Base-by-base conservation (phyloP, 1,140 invertebrate species). In the Chymomyza costata region DNA sequence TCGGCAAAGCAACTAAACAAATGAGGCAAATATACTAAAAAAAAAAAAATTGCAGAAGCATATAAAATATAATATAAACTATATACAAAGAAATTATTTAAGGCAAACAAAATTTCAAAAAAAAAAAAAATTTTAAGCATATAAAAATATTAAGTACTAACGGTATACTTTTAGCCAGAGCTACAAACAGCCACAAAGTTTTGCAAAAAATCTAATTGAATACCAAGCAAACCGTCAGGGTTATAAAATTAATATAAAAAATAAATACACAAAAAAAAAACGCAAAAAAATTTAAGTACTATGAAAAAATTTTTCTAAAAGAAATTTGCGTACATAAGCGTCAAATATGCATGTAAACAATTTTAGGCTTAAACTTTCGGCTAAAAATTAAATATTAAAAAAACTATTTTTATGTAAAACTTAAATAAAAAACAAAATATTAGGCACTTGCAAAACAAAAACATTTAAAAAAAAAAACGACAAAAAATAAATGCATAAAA, bases 31-130 rank as follows among this genome's bases (percentile, higher is more conserved):
- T 46, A 50, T 15, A 49, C 60, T 51, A 32, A 46, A 41, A 40
- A 44, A 56, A 51, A 47, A 2, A 60, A 57, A 18, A 35, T 59
- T 60, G 13, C n/a, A n/a, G n/a, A n/a, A 73, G 38, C 55, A 67
- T 51, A 16, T 64, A 73, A 64, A 71, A 52, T 67, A 61, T 14
- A 11, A n/a, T n/a, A n/a, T n/a, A n/a, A n/a, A 38, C 13, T 11
- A 65, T 68, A 74, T 81, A 60, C 68, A 81, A 74, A 81, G 74
- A 80, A 81, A 80, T 81, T 81, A 81, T 81, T 81, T 74, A 81
- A 74, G 74, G 53, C 69, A 74, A 40, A 70, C 48, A 54, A 54
- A 73, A 69, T 74, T 80, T 47, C 69, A 60, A 73, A 51, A 45
- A 55, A 56, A 51, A n/a, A n/a, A n/a, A n/a, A n/a, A n/a, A 41